phyloP scores from a whole-genome alignment of 2,888 invertebrate species.

The Drosophila paracracens region DNA sequence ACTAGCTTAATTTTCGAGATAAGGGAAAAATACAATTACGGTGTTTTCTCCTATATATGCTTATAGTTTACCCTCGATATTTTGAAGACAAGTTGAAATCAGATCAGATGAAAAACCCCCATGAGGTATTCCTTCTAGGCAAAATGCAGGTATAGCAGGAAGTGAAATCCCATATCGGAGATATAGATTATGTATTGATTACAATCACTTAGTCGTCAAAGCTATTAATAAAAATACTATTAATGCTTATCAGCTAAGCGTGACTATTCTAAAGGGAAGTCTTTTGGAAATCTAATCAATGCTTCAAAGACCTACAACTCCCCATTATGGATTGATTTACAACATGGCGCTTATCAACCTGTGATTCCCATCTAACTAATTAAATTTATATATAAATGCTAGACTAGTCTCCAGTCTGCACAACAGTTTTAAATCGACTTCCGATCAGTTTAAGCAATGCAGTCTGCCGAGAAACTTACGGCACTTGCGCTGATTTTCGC shows the following conservation, averaged over 20 bases:
- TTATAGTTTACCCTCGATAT: neutral
- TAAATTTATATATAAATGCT: constrained; percentile 12
- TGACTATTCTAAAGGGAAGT: neutral
- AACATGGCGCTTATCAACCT: constrained; percentile 16
- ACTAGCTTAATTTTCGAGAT: neutral
- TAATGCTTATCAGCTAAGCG: neutral
- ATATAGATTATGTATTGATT: neutral
- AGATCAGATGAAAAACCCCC: neutral
- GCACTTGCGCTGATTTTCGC: no score
- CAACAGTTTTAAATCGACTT: constrained; percentile 1
- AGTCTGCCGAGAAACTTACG: neutral
- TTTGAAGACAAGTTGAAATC: neutral
- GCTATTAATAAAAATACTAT: neutral
- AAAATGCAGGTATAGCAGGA: neutral
- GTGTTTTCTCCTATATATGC: neutral
- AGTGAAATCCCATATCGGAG: no score
- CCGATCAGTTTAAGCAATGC: constrained; percentile 21
- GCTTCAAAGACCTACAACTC: neutral
- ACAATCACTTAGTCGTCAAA: neutral
- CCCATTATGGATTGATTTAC: neutral
- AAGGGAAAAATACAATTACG: neutral
- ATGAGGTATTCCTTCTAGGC: neutral
- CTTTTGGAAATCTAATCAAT: constrained; percentile 31
- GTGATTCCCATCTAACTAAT: neutral
- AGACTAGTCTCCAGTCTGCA: neutral